Percentiles rank a stretch among this genome's conserved stretches.
phyloP scores from a whole-genome alignment of 2,797 vertebrate species.

The Amphiprion clarkii region DNA sequence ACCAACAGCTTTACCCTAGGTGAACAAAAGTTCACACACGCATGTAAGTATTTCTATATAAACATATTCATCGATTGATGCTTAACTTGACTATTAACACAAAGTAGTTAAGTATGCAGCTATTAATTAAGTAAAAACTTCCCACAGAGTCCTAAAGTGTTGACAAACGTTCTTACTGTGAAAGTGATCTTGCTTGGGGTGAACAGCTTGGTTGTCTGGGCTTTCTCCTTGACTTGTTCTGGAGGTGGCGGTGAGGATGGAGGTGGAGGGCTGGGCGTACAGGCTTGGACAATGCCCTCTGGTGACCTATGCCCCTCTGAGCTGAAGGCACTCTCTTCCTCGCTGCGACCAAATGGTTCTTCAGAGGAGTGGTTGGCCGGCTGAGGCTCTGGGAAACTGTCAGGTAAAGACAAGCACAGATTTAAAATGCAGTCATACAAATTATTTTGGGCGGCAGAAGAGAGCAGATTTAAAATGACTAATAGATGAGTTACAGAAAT shows the following conservation, averaged over 20 bases:
- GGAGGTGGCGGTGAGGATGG: slow-evolving; percentile 53
- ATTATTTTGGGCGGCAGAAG: not conserved
- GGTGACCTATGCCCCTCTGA: slow-evolving; percentile 61
- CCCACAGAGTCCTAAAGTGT: no score
- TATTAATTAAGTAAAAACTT: not conserved
- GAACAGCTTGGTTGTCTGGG: slow-evolving; percentile 66
- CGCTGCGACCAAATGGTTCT: slow-evolving; percentile 43
- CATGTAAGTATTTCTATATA: no score
- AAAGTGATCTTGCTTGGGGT: slow-evolving; percentile 76
- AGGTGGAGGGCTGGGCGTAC: slow-evolving; percentile 58
- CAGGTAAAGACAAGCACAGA: not conserved
- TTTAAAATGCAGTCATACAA: not conserved
- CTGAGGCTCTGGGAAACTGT: slow-evolving; percentile 71
- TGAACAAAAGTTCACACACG: no score
- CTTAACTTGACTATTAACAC: no score
- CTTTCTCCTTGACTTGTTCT: slow-evolving; percentile 43
- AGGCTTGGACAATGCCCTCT: slow-evolving; percentile 37
- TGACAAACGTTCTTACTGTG: slow-evolving; percentile 54
- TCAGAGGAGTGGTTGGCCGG: slow-evolving; percentile 35
- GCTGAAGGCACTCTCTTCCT: slow-evolving; percentile 61
- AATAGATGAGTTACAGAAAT: not conserved
- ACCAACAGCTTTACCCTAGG: not conserved
- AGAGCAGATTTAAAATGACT: not conserved
- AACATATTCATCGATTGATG: no score
- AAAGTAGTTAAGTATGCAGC: no score